Evolutionary conservation across 2,888 invertebrate genomes (phyloP), one percentile per base, ranked within the genome.

Genomic region (Eupithecia subumbrata): DNA sequence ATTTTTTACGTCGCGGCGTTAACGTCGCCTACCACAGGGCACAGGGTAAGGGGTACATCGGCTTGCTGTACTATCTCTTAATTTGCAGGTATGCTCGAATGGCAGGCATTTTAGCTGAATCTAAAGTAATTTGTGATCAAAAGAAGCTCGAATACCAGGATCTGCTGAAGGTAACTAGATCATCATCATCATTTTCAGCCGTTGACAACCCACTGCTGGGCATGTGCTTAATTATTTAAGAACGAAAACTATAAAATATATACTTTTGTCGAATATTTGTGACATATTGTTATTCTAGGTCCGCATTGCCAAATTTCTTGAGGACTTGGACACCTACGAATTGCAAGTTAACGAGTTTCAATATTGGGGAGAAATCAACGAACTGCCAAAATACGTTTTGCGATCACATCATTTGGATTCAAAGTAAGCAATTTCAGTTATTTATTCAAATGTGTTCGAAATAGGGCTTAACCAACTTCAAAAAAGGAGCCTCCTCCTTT

Each of bases 111-210:
- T 96, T 99, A 80, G 97, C 98, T 78, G 97, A 99, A 82, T 97
- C 98, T 89, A 96, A 97, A 82, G 95, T 96, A 63, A 97, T 98
- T 79, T 96, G 98, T 48, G 97, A 97, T 16, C 96, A 96, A 77
- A 99, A 99, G 95, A 97, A 96, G 60, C 94, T 96, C 8, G 98
- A 99, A 86, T 99, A 98, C 89, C 98, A 99, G 91, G 97, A 97
- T 68, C 92, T 96, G 7, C 95, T 99, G 7, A 96, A 97, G 90
- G 96, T 92, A 85, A 22, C 45, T 45, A 68, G 0, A 69, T 45
- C 22, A 69, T 45, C 22, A 69, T 48, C 48, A 48, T 48, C 16
- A 45, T 45, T 16, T 18, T 48, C 45, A 45, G 18, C n/a, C 9
- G 22, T 22, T 22, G 18, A 18, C 52, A 56, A 56, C 3, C 22